Percentiles rank a stretch among this genome's conserved stretches.
phyloP scores from a whole-genome alignment of 2,888 invertebrate species.

The Chorisops tibialis region DNA sequence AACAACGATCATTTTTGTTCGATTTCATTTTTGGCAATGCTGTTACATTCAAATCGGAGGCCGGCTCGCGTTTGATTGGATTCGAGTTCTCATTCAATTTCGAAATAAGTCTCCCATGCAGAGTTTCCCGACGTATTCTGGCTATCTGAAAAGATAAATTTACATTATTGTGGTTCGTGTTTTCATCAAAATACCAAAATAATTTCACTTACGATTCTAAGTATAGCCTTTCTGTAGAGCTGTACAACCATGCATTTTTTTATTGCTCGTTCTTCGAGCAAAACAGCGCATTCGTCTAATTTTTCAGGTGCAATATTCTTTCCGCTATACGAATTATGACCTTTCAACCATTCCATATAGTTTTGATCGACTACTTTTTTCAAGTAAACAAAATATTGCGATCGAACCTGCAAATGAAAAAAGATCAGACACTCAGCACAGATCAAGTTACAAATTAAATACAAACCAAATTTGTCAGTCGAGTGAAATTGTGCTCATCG shows the following conservation, averaged over 20 bases:
- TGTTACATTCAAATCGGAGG: too few species aligned
- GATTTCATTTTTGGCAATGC: too few species aligned
- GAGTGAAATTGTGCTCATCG: conserved; percentile 5
- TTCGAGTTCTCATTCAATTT: conserved; percentile 4
- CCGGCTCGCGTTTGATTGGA: background rate
- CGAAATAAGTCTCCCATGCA: conserved; percentile 6
- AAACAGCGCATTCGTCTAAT: conserved; percentile 38
- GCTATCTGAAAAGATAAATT: conserved; percentile 19
- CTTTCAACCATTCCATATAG: conserved; percentile 5
- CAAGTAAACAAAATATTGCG: conserved; percentile 7
- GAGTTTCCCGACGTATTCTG: conserved; percentile 26
- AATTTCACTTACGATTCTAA: conserved; percentile 42
- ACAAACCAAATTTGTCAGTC: conserved; percentile 11
- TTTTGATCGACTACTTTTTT: conserved; percentile 6
- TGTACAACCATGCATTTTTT: conserved; percentile 44
- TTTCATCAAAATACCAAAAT: too few species aligned
- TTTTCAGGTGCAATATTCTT: background rate
- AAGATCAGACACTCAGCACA: background rate
- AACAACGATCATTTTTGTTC: too few species aligned
- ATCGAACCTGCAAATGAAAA: background rate
- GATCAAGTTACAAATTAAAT: background rate
- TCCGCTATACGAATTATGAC: background rate
- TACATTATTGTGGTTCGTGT: too few species aligned
- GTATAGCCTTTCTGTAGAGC: conserved; percentile 45
- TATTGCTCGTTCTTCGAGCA: conserved; percentile 43